Evolutionary conservation across 2,797 vertebrate species (phyloP).

Genomic region (Tangara arthus): DNA sequence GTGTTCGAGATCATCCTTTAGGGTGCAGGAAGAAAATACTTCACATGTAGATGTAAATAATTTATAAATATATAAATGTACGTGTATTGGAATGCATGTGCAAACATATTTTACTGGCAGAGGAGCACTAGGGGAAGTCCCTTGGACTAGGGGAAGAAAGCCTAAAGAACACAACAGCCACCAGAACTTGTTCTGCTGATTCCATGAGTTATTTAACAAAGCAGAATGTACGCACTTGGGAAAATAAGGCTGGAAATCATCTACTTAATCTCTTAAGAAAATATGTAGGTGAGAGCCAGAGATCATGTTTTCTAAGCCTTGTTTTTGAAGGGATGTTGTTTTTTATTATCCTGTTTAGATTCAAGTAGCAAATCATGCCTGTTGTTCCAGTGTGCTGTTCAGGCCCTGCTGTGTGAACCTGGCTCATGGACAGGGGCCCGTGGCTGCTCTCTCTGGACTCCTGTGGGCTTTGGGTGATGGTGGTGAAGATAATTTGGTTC

Average conservation of each 20-base stretch:
- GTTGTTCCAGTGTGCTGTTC: not conserved
- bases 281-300: not conserved
- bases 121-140: not conserved
- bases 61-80: not conserved
- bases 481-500: not conserved
- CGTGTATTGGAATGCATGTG: accelerated
- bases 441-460: not conserved
- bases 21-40: not conserved
- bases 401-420: not conserved
- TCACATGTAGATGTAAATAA: not conserved
- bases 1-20: not conserved
- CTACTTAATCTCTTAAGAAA: not conserved
- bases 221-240: not conserved
- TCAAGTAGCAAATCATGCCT: not conserved
- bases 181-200: not conserved
- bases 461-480: not conserved
- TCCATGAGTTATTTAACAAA: not conserved
- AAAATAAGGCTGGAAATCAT: not conserved
- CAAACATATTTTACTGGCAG: not conserved
- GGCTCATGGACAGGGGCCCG: not conserved
- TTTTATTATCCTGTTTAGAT: not conserved
- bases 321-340: not conserved
- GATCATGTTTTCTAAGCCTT: not conserved
- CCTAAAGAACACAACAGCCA: not conserved
- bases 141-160: not conserved